Conservation (phyloP, 1,140 invertebrate species). For the Hirudo medicinalis region DNA sequence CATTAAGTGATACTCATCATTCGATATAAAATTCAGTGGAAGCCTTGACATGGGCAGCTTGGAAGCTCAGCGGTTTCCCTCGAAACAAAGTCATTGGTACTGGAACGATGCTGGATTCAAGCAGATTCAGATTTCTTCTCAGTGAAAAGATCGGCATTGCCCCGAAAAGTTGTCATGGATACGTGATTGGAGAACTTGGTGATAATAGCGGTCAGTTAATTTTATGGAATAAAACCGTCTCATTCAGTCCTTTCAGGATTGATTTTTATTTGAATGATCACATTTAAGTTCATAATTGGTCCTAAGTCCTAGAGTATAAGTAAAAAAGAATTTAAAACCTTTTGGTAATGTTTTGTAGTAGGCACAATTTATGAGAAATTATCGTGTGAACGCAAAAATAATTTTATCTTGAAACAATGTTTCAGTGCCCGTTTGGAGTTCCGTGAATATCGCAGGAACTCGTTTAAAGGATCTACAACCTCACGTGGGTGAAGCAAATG, state of each 20-base stretch:
- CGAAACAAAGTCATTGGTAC: slow-evolving; percentile 72
- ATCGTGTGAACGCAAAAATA: too few relatives aligned
- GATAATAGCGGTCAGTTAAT: slow-evolving; percentile 56
- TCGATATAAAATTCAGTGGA: slow-evolving; percentile 48
- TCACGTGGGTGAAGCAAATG: slow-evolving; percentile 53
- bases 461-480: slow-evolving; percentile 62
- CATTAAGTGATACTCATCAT: not conserved
- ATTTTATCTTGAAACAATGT: too few relatives aligned
- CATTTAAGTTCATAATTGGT: not conserved
- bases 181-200: slow-evolving; percentile 75
- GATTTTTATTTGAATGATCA: not conserved
- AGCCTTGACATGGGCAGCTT: slow-evolving; percentile 76
- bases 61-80: slow-evolving; percentile 76
- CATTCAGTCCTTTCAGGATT: not conserved
- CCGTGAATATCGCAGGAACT: slow-evolving; percentile 80
- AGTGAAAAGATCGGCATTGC: slow-evolving; percentile 65
- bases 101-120: slow-evolving; percentile 78
- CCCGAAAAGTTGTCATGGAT: slow-evolving; percentile 73
- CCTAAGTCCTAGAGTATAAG: too few relatives aligned
- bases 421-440: slow-evolving; percentile 78
- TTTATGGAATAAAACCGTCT: not conserved
- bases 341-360: too few relatives aligned
- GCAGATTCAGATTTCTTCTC: slow-evolving; percentile 72
- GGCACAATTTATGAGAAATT: too few relatives aligned
- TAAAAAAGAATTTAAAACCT: too few relatives aligned